Evolutionary conservation across 37 sponge, comb jelly and placozoan genomes (phyloP), one percentile per base, ranked within the genome.

Genomic region (Halichondria panicea): DNA sequence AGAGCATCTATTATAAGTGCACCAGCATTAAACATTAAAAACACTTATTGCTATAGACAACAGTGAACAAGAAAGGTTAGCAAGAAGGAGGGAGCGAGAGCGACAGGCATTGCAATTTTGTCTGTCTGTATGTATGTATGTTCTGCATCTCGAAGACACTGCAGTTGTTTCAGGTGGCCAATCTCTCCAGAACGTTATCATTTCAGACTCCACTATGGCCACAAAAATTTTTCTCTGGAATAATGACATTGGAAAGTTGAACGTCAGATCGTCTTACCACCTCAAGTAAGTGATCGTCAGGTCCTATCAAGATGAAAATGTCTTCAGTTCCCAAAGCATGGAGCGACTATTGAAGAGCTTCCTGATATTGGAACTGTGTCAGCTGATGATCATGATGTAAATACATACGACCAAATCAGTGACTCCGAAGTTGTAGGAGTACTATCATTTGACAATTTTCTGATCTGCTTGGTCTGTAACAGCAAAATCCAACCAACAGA

Each of bases 381-480:
- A 55, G 56, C 22, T n/a, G 56, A 55, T 27, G 56, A 55, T 55
- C n/a, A n/a, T n/a, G n/a, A n/a, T n/a, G 56, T 55, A 27, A n/a
- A n/a, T 27, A 55, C 25, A 27, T n/a, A 55, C 22, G 56, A 55
- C 9, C 25, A 55, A 55, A 25, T 55, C 22, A 3, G 25, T 27
- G 56, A 55, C 25, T 55, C 56, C 22, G 56, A 55, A 25, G 56
- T 55, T 27, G 56, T 27, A 55, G 56, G 56, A n/a, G 9, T 55
- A n/a, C 56, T 55, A 7, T n/a, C 56, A 55, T 55, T 55, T 27
- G 56, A 55, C 25, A 27, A 25, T 27, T 55, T 27, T 55, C 25
- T 55, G 22, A 25, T 27, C 25, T 55, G 56, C 25, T 27, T 55
- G 25, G 9, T n/a, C 56, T 55, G 56, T 27, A 55, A 55, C n/a